Evolutionary conservation across 1,140 invertebrate genomes (phyloP).

Genomic region (Pogonomyrmex californicus): DNA sequence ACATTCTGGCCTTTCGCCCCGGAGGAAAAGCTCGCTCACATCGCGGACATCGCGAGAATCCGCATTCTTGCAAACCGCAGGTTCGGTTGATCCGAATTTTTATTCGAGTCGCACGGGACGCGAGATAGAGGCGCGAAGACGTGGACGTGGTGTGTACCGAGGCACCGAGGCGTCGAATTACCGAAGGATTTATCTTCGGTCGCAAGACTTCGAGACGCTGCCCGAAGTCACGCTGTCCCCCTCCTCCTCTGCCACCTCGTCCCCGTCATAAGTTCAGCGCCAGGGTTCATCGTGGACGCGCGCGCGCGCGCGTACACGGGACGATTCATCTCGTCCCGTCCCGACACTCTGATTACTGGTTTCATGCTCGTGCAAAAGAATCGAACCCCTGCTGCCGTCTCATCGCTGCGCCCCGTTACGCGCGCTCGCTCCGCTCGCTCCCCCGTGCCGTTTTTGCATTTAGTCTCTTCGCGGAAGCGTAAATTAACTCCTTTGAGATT

Average conservation of each 20-base stretch:
- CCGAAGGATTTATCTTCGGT: constrained; percentile 52
- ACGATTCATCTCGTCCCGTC: constrained; percentile 84
- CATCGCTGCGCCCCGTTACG: constrained; percentile 51
- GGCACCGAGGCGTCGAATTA: constrained; percentile 31
- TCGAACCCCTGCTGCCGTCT: constrained; percentile 64
- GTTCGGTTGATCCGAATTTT: neutral
- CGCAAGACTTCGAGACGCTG: constrained; percentile 2
- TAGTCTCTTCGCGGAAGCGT: constrained; percentile 64
- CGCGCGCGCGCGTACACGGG: constrained; percentile 76
- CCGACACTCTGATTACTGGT: constrained; percentile 86
- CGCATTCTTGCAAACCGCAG: neutral
- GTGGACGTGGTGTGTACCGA: neutral
- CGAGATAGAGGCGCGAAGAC: neutral
- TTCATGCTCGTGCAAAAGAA: constrained; percentile 83
- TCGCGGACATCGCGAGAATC: neutral
- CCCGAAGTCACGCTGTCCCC: constrained; percentile 46
- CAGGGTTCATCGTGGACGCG: constrained; percentile 69
- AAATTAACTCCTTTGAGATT: constrained; percentile 65
- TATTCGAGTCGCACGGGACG: neutral
- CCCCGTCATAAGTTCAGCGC: constrained; percentile 47
- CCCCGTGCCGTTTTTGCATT: constrained; percentile 52
- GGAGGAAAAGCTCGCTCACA: neutral
- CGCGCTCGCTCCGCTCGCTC: constrained; percentile 34
- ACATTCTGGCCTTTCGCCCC: constrained; percentile 17
- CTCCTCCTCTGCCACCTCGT: too few species aligned